Percentiles rank a stretch among this genome's conserved stretches.
These are phyloP conservation scores for Imbricaverruca yamaguchii DNA, from an alignment of 2,888 invertebrate genomes.

Conservation along the genomic window DNA sequence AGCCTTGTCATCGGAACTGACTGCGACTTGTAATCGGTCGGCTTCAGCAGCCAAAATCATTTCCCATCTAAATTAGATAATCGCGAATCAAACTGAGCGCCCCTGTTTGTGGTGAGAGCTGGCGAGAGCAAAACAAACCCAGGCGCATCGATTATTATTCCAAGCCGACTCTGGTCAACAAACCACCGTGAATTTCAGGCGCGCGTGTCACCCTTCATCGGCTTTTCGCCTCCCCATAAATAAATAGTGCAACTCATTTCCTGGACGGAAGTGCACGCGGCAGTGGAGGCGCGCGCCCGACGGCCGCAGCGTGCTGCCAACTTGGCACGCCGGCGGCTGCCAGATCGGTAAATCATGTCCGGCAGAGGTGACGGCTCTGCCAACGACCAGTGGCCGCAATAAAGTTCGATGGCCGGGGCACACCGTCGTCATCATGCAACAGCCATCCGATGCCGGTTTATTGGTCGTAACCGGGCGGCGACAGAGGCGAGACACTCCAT, in stretches of 20 bases:
- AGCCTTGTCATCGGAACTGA: no score
- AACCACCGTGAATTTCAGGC: not conserved
- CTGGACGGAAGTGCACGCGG: constrained; percentile 5
- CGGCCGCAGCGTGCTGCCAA: not conserved
- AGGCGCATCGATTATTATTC: not conserved
- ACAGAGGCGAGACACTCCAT: not conserved
- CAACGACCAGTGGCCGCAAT: not conserved
- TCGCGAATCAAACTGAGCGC: no score
- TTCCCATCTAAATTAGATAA: no score
- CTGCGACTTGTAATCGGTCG: no score
- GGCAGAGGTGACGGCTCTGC: not conserved
- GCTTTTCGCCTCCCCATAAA: not conserved
- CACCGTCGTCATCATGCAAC: not conserved
- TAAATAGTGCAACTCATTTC: constrained; percentile 21
- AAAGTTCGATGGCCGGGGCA: not conserved
- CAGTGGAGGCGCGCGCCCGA: no score
- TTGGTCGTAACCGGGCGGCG: not conserved
- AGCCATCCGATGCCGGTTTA: not conserved
- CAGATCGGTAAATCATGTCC: constrained; percentile 16
- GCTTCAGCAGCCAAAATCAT: no score
- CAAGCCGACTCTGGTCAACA: not conserved
- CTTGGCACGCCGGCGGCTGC: not conserved
- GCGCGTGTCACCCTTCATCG: constrained; percentile 3
- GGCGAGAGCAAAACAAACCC: not conserved
- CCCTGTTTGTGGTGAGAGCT: no score